Evolutionary conservation across 2,797 vertebrate genomes (phyloP).

Genomic region (Clamator glandarius): DNA sequence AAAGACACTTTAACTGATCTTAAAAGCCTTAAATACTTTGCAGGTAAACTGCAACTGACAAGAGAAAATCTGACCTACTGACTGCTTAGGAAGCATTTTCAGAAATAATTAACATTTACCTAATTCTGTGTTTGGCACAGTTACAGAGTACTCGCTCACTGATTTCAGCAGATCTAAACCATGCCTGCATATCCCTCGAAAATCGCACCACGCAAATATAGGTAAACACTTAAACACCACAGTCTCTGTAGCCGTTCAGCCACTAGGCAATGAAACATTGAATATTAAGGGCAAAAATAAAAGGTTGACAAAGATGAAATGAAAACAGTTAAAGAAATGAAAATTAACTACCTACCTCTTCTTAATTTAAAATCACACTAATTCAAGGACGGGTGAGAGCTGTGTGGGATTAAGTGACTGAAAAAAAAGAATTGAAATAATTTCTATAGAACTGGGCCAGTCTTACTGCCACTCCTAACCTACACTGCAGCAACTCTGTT

Average conservation of each 20-base stretch:
- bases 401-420: not conserved
- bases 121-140: not conserved
- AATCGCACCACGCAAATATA: not conserved
- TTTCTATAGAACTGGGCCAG: not conserved
- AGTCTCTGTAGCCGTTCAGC: not conserved
- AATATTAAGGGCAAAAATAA: not conserved
- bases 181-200: not conserved
- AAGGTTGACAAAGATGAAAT: not conserved
- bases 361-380: not conserved
- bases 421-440: not conserved
- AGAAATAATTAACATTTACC: not conserved
- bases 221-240: not conserved
- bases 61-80: not conserved
- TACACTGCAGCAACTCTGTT: not conserved
- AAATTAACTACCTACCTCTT: not conserved
- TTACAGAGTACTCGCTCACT: not conserved
- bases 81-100: not conserved
- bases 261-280: not conserved
- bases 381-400: not conserved
- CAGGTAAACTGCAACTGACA: not conserved
- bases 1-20: not conserved
- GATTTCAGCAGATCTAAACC: not conserved
- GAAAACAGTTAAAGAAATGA: not conserved
- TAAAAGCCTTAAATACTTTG: not conserved
- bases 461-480: rapidly evolving